These are phyloP conservation scores for Myotis pilosus DNA, from an alignment of 2,797 vertebrate genomes.

Conservation along the genomic window DNA sequence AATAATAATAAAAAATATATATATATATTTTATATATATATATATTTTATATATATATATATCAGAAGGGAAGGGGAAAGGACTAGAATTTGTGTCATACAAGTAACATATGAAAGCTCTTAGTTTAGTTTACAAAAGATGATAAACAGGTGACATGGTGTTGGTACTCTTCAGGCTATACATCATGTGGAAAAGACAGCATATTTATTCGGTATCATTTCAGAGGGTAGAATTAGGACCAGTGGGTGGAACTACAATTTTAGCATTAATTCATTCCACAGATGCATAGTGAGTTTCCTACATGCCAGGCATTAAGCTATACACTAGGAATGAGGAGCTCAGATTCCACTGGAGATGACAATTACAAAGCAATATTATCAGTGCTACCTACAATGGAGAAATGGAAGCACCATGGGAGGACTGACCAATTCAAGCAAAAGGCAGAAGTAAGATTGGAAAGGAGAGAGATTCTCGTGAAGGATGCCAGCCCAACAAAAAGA, in stretches of 20 bases:
- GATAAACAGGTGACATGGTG: background rate
- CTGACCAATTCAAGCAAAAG: background rate
- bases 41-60: too few relatives aligned
- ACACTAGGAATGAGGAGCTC: background rate
- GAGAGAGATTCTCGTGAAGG: background rate
- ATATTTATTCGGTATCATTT: background rate
- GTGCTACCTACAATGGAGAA: background rate
- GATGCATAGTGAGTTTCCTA: background rate
- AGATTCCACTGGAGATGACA: background rate
- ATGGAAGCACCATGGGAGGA: background rate
- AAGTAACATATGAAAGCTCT: constrained; percentile 14
- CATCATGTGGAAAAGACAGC: background rate
- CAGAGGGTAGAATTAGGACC: background rate
- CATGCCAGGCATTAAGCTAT: background rate
- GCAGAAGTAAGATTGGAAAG: background rate
- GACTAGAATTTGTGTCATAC: background rate
- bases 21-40: too few relatives aligned
- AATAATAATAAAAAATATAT: too few relatives aligned
- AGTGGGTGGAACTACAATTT: background rate
- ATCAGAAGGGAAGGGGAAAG: background rate
- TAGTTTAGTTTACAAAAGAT: background rate
- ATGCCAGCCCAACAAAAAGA: constrained; percentile 5
- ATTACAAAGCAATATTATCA: background rate
- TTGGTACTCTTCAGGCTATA: background rate
- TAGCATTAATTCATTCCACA: background rate